Evolutionary conservation across 2,113 vertebrate genomes (phyloP).

Genomic region (Pitta sordida): DNA sequence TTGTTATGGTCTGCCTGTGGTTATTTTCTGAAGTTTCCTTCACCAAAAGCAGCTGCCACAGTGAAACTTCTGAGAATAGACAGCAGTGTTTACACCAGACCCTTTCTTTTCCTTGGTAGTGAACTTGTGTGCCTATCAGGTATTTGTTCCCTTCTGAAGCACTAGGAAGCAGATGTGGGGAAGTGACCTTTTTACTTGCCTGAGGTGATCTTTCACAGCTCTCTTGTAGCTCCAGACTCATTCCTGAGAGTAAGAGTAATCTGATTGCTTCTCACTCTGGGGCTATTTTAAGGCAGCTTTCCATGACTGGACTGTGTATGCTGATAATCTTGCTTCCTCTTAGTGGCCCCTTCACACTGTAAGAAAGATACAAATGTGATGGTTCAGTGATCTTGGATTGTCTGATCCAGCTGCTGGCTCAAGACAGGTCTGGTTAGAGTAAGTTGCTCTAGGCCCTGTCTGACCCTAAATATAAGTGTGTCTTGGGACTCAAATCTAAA

Average conservation of each 20-base stretch:
- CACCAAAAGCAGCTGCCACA: background rate
- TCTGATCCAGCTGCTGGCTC: background rate
- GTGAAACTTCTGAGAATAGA: background rate
- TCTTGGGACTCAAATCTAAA: background rate
- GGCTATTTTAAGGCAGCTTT: background rate
- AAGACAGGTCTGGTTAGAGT: background rate
- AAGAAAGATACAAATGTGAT: accelerated
- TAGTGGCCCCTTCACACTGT: background rate
- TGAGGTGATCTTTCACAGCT: background rate
- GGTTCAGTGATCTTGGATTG: background rate
- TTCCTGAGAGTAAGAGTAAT: background rate
- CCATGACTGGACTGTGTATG: background rate
- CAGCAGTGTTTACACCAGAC: background rate
- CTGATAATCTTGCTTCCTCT: background rate
- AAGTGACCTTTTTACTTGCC: background rate
- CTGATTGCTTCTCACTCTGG: background rate
- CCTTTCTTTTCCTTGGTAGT: background rate
- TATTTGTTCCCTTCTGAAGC: background rate
- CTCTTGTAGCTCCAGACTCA: background rate
- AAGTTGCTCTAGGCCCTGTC: background rate
- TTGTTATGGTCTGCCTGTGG: background rate
- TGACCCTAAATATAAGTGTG: background rate
- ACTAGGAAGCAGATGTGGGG: background rate
- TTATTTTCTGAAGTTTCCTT: background rate
- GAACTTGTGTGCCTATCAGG: background rate